phyloP scores from a whole-genome alignment of 2,888 invertebrate species.

The Drosophila buzzatii region DNA sequence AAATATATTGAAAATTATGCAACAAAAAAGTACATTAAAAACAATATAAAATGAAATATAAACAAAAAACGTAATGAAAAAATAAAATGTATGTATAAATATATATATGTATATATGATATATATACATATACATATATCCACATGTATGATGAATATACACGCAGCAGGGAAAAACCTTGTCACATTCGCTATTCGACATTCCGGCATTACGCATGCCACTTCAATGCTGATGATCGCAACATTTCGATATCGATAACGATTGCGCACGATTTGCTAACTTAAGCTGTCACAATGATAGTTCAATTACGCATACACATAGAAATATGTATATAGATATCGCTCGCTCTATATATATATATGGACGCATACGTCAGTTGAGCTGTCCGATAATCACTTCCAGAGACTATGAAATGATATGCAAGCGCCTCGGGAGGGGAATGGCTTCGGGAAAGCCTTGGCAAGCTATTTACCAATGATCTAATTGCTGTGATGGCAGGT shows the following conservation, averaged over 20 bases:
- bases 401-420: conserved; percentile 16
- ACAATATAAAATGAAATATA: no score
- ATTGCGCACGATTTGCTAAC: conserved; percentile 10
- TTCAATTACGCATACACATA: background rate
- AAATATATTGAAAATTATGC: no score
- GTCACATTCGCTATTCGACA: background rate
- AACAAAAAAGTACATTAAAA: no score
- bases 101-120: no score
- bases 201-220: conserved; percentile 18
- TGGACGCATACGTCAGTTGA: conserved; percentile 22
- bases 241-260: conserved; percentile 33
- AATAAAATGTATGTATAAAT: no score
- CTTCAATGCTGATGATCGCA: conserved; percentile 39
- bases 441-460: conserved; percentile 28
- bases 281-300: conserved; percentile 4
- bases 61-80: no score
- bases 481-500: conserved; percentile 31
- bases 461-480: conserved; percentile 34
- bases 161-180: background rate
- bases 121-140: no score
- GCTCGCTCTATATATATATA: background rate
- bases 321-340: background rate
- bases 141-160: no score
- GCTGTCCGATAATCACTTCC: conserved; percentile 29
- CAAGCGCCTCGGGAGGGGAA: background rate